Evolutionary conservation across 2,113 vertebrate genomes (phyloP).

Genomic region (Zapus hudsonius): DNA sequence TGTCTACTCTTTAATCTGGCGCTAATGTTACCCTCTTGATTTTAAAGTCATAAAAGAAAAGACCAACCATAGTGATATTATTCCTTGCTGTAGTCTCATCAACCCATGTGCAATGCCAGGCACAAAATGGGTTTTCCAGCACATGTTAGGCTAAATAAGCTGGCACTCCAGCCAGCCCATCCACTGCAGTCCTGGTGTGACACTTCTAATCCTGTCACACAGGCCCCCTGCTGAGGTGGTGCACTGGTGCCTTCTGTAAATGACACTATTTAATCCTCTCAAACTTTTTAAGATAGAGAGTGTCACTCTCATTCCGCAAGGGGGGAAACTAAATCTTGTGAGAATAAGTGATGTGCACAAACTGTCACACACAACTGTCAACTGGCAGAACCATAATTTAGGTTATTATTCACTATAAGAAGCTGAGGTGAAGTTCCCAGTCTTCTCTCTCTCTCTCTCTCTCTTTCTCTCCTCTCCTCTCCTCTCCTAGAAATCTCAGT

Average conservation of each 20-base stretch:
- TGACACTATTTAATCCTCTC: background rate
- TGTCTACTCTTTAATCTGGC: background rate
- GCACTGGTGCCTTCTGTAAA: background rate
- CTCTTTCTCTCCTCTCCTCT: background rate
- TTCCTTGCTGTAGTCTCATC: background rate
- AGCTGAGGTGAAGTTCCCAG: background rate
- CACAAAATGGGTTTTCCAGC: background rate
- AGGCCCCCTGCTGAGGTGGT: background rate
- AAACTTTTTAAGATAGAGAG: background rate
- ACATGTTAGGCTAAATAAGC: too few species aligned
- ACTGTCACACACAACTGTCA: background rate
- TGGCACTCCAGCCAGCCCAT: background rate
- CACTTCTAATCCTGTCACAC: background rate
- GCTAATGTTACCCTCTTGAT: background rate
- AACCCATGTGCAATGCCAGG: background rate
- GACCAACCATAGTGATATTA: background rate
- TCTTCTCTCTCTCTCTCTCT: background rate
- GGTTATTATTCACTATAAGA: background rate
- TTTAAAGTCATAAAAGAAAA: constrained; percentile 7
- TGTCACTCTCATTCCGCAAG: background rate
- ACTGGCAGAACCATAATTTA: background rate
- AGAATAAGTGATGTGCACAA: background rate
- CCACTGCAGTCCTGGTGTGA: background rate
- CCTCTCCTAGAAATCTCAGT: background rate
- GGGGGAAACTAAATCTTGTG: background rate